phyloP scores from a whole-genome alignment of 2,888 invertebrate species.

The Harpagoxenus sublaevis region DNA sequence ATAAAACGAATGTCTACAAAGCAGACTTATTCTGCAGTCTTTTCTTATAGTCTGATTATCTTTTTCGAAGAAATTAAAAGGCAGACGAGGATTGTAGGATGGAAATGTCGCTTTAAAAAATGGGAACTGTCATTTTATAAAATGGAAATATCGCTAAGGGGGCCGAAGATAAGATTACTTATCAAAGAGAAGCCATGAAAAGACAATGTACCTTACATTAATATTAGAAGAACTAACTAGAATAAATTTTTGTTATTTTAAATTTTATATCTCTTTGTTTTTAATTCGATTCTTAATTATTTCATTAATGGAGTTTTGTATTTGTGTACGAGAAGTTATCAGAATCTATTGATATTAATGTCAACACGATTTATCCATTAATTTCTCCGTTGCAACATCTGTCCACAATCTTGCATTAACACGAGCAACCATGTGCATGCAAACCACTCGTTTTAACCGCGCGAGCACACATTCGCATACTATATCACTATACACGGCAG shows the following conservation, averaged over 20 bases:
- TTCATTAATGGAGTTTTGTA: not conserved
- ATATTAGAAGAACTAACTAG: not conserved
- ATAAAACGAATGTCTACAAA: conserved; percentile 13
- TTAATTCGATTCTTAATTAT: conserved; percentile 8
- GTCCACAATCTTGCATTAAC: conserved; percentile 21
- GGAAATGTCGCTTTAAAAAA: not conserved
- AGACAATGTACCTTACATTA: not conserved
- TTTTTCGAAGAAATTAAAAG: conserved; percentile 11
- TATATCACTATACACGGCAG: not conserved
- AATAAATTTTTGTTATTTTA: not conserved
- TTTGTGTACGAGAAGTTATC: not conserved
- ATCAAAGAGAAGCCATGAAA: not conserved
- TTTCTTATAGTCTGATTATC: conserved; percentile 15
- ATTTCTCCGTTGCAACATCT: not conserved
- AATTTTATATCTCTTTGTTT: not conserved
- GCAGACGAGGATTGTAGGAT: not conserved
- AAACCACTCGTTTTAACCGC: conserved; percentile 15
- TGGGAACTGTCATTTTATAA: conserved; percentile 11
- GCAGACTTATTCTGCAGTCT: not conserved
- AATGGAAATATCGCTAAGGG: not conserved
- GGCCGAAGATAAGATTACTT: not conserved
- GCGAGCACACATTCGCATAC: not conserved
- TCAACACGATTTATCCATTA: conserved; percentile 6
- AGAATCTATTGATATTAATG: not conserved
- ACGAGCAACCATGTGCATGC: conserved; percentile 27